Evolutionary conservation across 1,140 invertebrate genomes (phyloP), one percentile per base, ranked within the genome.

Genomic region (Leptopilina boulardi): DNA sequence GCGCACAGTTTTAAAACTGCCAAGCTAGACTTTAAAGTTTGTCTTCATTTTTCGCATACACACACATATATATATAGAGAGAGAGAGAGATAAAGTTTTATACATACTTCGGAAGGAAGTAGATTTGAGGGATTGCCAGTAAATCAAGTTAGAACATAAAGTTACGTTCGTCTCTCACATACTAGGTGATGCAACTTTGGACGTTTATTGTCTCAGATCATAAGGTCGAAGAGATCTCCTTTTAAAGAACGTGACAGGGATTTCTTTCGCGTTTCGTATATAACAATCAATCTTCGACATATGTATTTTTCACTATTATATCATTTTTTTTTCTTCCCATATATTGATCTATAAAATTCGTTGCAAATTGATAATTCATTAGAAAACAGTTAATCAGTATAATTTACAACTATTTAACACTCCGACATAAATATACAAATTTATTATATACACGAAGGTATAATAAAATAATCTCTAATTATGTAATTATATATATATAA

Each of bases 241-340:
- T 26, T 66, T 26, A 66, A 30, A 30, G 59, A 66, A 66, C 56
- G 59, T 66, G 59, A 66, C 59, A 66, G 59, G n/a, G 23, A 66
- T 34, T 66, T 66, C 23, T 30, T 30, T 66, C 26, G 13, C 26
- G 59, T 15, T 54, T 51, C 47, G 51, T 54, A 19, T 21, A 59
- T 26, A 59, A 26, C 56, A 66, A 66, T 66, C 47, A 51, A 15
- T 38, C 34, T 51, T 51, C 47, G 47, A 51, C 47, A 51, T n/a
- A 51, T 51, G 47, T 51, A 51, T 51, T 51, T 51, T 51, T 38
- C 34, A 38, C 34, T 38, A 51, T n/a, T 18, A 51, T 18, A 18
- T 51, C 47, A 38, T 38, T 38, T 38, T 9, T 38, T n/a, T n/a
- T n/a, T n/a, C n/a, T n/a, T n/a, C n/a, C n/a, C n/a, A 42, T 15